Percentiles rank a stretch among this genome's conserved stretches.
These are phyloP conservation scores for Umimayanthus chanpuru DNA, from an alignment of 92 coral and sea anemone genomes.

Conservation along the genomic window DNA sequence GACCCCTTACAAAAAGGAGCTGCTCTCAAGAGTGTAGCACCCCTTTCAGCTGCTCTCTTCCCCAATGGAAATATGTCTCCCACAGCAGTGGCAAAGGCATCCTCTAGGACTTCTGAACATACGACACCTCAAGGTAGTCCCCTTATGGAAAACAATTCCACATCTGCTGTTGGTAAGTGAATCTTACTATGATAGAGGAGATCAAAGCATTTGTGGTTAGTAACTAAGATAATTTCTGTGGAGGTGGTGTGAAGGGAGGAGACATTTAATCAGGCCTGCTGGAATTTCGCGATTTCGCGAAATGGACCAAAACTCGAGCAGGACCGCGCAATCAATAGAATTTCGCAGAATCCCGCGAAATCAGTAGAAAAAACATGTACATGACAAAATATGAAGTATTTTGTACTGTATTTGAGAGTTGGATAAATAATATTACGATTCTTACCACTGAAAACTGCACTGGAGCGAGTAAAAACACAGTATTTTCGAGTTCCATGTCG, in stretches of 20 bases:
- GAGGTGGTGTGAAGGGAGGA: background rate
- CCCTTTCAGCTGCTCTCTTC: background rate
- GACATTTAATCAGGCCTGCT: too few relatives aligned
- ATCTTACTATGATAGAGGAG: background rate
- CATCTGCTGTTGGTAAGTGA: background rate
- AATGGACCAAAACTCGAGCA: too few relatives aligned
- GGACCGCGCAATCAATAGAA: too few relatives aligned
- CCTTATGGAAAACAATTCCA: background rate
- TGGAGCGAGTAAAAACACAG: too few relatives aligned
- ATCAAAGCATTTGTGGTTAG: background rate
- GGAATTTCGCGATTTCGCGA: too few relatives aligned
- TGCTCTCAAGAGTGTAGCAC: background rate
- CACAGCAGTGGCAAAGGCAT: background rate
- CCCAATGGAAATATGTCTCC: conserved; percentile 22
- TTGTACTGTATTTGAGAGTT: too few relatives aligned
- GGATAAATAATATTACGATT: too few relatives aligned
- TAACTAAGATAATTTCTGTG: background rate
- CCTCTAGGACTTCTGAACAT: background rate
- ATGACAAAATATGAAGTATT: too few relatives aligned
- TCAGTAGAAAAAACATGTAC: too few relatives aligned
- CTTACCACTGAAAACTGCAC: too few relatives aligned
- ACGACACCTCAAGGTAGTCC: background rate
- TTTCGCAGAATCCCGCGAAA: too few relatives aligned
- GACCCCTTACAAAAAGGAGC: background rate
- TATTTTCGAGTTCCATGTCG: too few relatives aligned